Evolutionary conservation across 2,888 invertebrate genomes (phyloP).

Genomic region (Plagodis pulveraria): DNA sequence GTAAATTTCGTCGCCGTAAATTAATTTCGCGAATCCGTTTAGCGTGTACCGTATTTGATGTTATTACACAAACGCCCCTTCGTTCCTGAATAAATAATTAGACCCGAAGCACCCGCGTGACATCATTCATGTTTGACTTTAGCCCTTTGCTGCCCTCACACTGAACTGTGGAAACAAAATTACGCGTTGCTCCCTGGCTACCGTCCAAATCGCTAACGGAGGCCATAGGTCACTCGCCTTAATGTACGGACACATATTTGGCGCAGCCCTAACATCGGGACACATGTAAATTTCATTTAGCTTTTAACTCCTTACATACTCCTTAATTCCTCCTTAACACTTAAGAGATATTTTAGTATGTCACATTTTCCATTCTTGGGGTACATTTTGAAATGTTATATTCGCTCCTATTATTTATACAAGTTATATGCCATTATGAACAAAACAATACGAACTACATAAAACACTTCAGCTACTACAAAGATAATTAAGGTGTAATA

Average conservation of each 20-base stretch:
- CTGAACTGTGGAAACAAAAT: constrained; percentile 35
- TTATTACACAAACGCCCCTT: constrained; percentile 27
- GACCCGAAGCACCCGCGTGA: constrained; percentile 20
- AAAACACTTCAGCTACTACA: too few species aligned
- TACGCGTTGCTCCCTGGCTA: constrained; percentile 63
- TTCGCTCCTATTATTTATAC: too few species aligned
- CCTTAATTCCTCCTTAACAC: constrained; percentile 16
- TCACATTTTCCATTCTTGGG: constrained; percentile 8
- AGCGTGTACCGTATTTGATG: constrained; percentile 27
- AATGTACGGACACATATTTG: constrained; percentile 69
- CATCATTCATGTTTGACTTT: constrained; percentile 32
- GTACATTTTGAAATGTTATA: too few species aligned
- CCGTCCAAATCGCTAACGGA: constrained; percentile 66
- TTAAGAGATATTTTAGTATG: constrained; percentile 32
- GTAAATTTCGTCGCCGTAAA: constrained; percentile 23
- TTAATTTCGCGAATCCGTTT: constrained; percentile 24
- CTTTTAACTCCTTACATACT: constrained; percentile 27
- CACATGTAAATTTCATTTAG: constrained; percentile 36
- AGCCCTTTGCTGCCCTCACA: constrained; percentile 28
- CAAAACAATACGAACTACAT: too few species aligned
- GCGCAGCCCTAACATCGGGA: constrained; percentile 36
- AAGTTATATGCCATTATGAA: too few species aligned
- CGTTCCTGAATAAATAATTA: constrained; percentile 30
- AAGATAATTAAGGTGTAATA: too few species aligned
- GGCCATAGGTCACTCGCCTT: constrained; percentile 71